Conservation (phyloP, 2,113 vertebrate species). For the Apteryx owenii region DNA sequence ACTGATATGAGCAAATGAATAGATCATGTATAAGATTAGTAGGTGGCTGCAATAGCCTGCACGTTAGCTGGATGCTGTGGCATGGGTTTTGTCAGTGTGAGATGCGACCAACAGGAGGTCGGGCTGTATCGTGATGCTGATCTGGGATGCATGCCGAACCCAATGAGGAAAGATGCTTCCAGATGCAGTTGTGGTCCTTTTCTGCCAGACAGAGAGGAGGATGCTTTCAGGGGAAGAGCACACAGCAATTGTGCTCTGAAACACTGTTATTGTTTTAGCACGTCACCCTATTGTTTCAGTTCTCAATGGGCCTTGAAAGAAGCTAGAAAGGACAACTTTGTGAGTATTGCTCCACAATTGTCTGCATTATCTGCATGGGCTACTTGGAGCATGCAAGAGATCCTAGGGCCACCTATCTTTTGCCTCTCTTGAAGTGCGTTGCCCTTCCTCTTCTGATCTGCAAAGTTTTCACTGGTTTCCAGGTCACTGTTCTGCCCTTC, state of each 20-base stretch:
- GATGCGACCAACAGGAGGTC: too few species aligned
- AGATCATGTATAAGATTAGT: rapidly evolving
- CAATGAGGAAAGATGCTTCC: too few species aligned
- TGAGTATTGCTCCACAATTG: not conserved
- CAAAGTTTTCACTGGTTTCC: not conserved
- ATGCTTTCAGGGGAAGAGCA: not conserved
- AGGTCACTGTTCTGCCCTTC: not conserved
- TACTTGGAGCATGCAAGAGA: not conserved
- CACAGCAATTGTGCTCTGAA: not conserved
- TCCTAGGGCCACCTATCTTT: not conserved
- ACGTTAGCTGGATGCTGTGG: not conserved
- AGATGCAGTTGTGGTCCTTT: not conserved
- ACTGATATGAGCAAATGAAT: not conserved
- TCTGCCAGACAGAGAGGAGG: not conserved
- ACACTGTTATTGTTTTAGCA: not conserved
- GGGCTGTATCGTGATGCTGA: rapidly evolving
- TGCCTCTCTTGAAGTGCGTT: not conserved
- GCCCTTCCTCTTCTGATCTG: too few species aligned
- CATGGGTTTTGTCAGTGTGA: not conserved
- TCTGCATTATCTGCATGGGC: not conserved
- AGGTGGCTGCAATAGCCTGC: not conserved
- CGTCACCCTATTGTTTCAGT: not conserved
- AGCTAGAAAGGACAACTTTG: not conserved
- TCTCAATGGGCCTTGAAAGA: not conserved
- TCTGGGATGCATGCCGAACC: not conserved